Evolutionary conservation across 1,140 invertebrate genomes (phyloP).

Genomic region (Trypoxylus dichotomus): DNA sequence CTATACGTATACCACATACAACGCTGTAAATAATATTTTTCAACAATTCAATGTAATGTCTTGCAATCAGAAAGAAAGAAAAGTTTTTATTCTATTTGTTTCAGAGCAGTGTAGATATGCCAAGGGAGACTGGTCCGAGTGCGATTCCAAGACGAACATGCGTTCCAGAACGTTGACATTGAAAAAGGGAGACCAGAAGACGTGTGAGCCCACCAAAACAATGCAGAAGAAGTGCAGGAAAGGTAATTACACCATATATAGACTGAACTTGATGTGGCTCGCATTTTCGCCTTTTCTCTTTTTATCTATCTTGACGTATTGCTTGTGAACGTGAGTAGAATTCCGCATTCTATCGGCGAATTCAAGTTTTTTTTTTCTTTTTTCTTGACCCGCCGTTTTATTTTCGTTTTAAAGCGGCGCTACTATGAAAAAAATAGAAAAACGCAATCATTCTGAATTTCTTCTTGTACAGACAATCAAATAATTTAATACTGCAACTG

Average conservation of each 20-base stretch:
- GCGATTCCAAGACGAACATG: slow-evolving; percentile 78
- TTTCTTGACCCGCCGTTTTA: neutral
- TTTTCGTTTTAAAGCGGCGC: neutral
- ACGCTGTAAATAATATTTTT: neutral
- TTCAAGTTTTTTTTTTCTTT: neutral
- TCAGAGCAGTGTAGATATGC: slow-evolving; percentile 72
- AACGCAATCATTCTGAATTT: neutral
- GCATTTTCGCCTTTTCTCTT: slow-evolving; percentile 10
- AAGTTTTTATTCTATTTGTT: slow-evolving; percentile 41
- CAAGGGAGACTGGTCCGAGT: slow-evolving; percentile 84
- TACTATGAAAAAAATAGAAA: neutral
- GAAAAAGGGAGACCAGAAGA: slow-evolving; percentile 76
- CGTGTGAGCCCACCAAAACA: slow-evolving; percentile 80
- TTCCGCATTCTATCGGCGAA: neutral
- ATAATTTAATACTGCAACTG: neutral
- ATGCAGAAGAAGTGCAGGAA: slow-evolving; percentile 90
- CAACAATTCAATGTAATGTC: neutral
- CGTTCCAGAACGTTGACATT: slow-evolving; percentile 77
- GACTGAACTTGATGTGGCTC: neutral
- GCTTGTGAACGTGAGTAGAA: neutral
- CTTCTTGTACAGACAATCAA: neutral
- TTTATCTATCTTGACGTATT: slow-evolving; percentile 24
- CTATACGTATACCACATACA: no score
- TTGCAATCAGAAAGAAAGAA: neutral
- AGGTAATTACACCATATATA: slow-evolving; percentile 59